Conservation (phyloP, 1,140 invertebrate genomes). For the Gonioctena quinquepunctata region DNA sequence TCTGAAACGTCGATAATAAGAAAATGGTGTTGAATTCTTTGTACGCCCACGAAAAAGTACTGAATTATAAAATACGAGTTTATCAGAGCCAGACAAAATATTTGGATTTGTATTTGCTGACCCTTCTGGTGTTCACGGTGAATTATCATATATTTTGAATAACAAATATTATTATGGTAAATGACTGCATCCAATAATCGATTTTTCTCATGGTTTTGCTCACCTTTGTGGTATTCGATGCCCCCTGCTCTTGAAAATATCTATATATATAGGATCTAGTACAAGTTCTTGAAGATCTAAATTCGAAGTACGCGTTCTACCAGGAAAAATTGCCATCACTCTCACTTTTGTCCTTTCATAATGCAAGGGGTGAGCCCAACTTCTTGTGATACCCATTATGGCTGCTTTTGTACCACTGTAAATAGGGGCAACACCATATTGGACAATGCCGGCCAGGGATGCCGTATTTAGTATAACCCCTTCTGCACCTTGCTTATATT, state of each 20-base stretch:
- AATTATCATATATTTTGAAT: too few relatives aligned
- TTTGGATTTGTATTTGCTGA: too few relatives aligned
- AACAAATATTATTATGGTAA: too few relatives aligned
- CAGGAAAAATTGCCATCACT: slow-evolving; percentile 49
- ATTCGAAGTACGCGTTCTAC: slow-evolving; percentile 39
- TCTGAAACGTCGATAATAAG: too few relatives aligned
- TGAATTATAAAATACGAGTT: too few relatives aligned
- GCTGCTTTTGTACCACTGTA: slow-evolving; percentile 39
- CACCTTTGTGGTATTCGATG: not conserved
- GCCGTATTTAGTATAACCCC: slow-evolving; percentile 38
- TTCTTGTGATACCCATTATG: slow-evolving; percentile 29
- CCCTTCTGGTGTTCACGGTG: too few relatives aligned
- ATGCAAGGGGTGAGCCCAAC: slow-evolving; percentile 22
- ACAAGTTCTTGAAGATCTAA: not conserved
- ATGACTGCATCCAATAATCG: too few relatives aligned
- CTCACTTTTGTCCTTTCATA: slow-evolving; percentile 44
- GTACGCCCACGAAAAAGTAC: too few relatives aligned
- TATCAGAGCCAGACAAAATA: too few relatives aligned
- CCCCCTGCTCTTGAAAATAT: not conserved
- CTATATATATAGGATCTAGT: not conserved
- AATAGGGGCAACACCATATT: slow-evolving; percentile 24
- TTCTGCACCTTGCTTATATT: slow-evolving; percentile 31
- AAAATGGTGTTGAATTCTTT: too few relatives aligned
- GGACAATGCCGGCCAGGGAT: slow-evolving; percentile 29
- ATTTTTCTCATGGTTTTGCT: too few relatives aligned